Base-by-base conservation (phyloP, 2,797 vertebrate species). In the Schizothorax lantsangensis region DNA sequence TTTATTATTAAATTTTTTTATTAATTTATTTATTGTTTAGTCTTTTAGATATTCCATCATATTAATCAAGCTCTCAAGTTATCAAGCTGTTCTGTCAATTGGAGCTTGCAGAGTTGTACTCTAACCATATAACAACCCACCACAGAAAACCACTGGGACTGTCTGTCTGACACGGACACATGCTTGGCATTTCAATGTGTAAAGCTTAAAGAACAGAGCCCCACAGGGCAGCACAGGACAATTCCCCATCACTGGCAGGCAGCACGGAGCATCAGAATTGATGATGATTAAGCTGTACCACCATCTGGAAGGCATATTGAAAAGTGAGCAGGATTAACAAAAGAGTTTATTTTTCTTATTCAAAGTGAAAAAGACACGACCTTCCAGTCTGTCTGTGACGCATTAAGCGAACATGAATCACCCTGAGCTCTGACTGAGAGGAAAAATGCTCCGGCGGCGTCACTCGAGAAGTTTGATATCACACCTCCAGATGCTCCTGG, bases 401-500 rank as follows among this genome's bases (percentile, higher is more conserved):
- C 38, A 62, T 26, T 57, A 73, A 79, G n/a, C 36, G 7, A 84
- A 57, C 59, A 69, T 69, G 62, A 79, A 69, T 78, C 62, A 84
- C 77, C 19, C 36, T 45, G 47, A 69, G 84, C 36, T 85, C 33
- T 33, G 64, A 75, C 57, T 47, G 82, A 71, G 36, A 59, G 49
- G 49, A 57, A 71, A 84, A 79, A 79, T 71, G 62, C 23, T 78
- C 47, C 12, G 8, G 2, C 2, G 3, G 3, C 2, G 6, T 78
- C 74, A 64, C 36, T 68, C 19, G 6, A 78, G 66, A 72, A 79
- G 52, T 80, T 72, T 80, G 66, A 62, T 47, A 17, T 72, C 26
- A 47, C 77, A 72, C 66, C 38, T 78, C 49, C 84, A 85, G 84
- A 85, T 85, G 40, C 52, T 80, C 26, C 38, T 80, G 52, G 52